A percentile compares a stretch with the other conserved stretches of the same genome.
Conservation (phyloP, 2,113 vertebrate genomes). For the Tetrao urogallus region DNA sequence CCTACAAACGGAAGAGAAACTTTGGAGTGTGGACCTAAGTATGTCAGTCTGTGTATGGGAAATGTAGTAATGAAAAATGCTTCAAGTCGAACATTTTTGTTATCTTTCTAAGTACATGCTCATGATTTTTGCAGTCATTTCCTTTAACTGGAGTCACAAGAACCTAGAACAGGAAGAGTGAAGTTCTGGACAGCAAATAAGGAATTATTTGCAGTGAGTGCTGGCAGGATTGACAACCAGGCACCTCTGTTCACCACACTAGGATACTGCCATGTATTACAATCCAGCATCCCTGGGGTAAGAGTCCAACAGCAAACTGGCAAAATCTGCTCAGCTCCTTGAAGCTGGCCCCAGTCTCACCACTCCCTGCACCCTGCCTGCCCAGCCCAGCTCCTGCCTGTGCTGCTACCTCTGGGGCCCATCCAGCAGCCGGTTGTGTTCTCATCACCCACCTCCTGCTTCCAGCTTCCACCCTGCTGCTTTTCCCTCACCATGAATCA, state of each 20-base stretch:
- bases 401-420: background rate
- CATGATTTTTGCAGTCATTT: background rate
- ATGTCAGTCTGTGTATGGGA: background rate
- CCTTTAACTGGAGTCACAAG: background rate
- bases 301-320: background rate
- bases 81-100: background rate
- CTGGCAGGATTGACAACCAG: background rate
- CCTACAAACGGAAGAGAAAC: background rate
- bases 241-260: background rate
- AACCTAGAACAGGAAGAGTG: background rate
- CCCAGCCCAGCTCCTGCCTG: background rate
- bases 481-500: background rate
- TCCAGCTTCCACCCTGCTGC: background rate
- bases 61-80: background rate
- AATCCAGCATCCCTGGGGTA: background rate
- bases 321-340: accelerated
- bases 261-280: background rate
- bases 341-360: background rate
- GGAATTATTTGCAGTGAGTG: background rate
- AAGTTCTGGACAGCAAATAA: background rate
- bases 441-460: background rate
- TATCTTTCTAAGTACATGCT: background rate
- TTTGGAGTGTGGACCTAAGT: background rate
- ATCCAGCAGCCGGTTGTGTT: accelerated
- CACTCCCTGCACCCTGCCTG: background rate